phyloP scores from a whole-genome alignment of 2,888 invertebrate species.

The Cheilosia impressa region DNA sequence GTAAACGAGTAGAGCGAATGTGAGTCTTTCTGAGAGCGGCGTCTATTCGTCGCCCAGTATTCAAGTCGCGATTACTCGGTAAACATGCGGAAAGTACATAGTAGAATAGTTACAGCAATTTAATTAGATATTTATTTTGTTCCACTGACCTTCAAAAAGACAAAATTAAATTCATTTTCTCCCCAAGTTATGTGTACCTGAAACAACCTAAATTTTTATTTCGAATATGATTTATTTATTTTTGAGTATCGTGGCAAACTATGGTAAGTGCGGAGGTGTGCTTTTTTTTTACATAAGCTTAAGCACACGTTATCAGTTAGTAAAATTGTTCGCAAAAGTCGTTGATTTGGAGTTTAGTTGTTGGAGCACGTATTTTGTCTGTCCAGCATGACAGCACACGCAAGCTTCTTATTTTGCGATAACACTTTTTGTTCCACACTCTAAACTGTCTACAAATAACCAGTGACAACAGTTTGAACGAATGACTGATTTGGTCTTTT shows the following conservation, averaged over 20 bases:
- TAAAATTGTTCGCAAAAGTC: background rate
- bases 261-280: slow-evolving; percentile 80
- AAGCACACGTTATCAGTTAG: slow-evolving; percentile 49
- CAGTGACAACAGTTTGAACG: background rate
- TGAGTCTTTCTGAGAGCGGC: slow-evolving; percentile 53
- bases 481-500: slow-evolving; percentile 49
- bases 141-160: slow-evolving; percentile 52
- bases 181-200: slow-evolving; percentile 60
- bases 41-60: slow-evolving; percentile 76
- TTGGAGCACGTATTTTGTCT: slow-evolving; percentile 16
- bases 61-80: slow-evolving; percentile 82
- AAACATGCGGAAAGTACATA: slow-evolving; percentile 81
- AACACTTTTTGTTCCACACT: slow-evolving; percentile 5
- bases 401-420: slow-evolving; percentile 5
- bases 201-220: slow-evolving; percentile 39
- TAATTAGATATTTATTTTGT: slow-evolving; percentile 41
- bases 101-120: slow-evolving; percentile 32
- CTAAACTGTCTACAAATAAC: background rate
- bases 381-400: slow-evolving; percentile 8
- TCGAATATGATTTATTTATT: slow-evolving; percentile 82
- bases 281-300: slow-evolving; percentile 48
- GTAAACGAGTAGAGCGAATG: slow-evolving; percentile 60
- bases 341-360: background rate
- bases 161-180: slow-evolving; percentile 53
- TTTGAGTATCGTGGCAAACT: slow-evolving; percentile 82